Base-by-base conservation (phyloP, 1,140 invertebrate genomes). In the Calycopis cecrops region DNA sequence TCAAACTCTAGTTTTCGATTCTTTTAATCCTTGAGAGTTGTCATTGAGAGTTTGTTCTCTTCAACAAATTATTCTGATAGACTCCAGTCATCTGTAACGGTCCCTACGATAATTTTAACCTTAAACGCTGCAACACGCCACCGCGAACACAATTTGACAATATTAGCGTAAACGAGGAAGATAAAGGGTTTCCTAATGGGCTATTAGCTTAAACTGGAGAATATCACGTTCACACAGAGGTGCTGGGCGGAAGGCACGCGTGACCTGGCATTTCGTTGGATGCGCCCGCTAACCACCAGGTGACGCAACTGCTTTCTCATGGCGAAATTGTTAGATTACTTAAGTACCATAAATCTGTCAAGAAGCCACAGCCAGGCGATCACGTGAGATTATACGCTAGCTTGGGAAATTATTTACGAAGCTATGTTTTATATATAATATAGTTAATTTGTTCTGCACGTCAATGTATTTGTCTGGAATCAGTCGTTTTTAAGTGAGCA, bases 221-320 rank as follows among this genome's bases (percentile, higher is more conserved):
- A 73, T 71, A 69, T 60, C 65, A 58, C 62, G 68, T 71, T 73
- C 71, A 71, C 71, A 73, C 59, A 65, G 61, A 42, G 21, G 57
- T 48, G 57, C 44, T 52, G 61, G 68, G 65, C 74, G 73, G 69
- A 74, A 74, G 75, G 55, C 72, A 73, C 71, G 73, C 67, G 65
- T 66, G 73, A 69, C 73, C 71, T 65, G 75, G 56, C 75, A 78
- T 76, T 78, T 75, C 44, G 53, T 44, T 61, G 66, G 74, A 78
- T 74, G 75, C 64, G 71, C 73, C 58, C 49, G 61, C 52, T 59
- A 57, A 48, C 50, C 59, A 67, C 62, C 65, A 51, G 38, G 35
- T 73, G 70, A 77, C 60, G 72, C 63, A 77, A 74, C 59, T 65
- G 49, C 55, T 62, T 63, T 59, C 55, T 51, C 60, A 35, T 60